Base-by-base conservation (phyloP, 1,140 invertebrate species). In the Drosophila pseudoananassae region DNA sequence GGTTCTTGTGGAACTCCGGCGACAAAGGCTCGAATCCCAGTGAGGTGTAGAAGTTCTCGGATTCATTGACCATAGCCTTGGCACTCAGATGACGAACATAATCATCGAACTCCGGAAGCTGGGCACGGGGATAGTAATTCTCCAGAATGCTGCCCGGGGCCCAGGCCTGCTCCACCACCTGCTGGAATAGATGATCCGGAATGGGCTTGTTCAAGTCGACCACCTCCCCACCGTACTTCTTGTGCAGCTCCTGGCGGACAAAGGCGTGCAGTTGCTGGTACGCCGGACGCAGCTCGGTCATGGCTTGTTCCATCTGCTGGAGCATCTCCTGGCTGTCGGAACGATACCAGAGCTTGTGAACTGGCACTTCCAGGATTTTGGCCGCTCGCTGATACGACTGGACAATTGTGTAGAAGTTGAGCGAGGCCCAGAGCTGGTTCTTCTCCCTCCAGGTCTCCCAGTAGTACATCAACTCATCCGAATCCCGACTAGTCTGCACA, bases 251-350 rank as follows among this genome's bases (percentile, higher is more conserved):
- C 25, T 94, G 93, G 29, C 97, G 93, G 0, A 98, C 96, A 78
- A 98, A 98, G 0, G 97, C 96, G 78, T 99, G 98, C 0, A 99
- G 85, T 91, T 98, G 94, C 53, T 96, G 90, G 87, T 98, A 98
- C 1, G 98, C 91, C 0, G 97, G 97, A 63, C 94, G 94, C 5
- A 98, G 88, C 80, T 98, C 82, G 8, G 91, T 78, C 93, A 93
- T 94, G 3, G 93, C 87, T 53, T 92, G 92, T 1, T 92, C 92
- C 74, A 94, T 91, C 63, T 94, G 93, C 43, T 92, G 76, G n/a
- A 94, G 92, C 71, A 94, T 93, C 71, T 94, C 92, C 6, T 92
- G 73, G 23, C 93, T 93, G 53, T 94, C 93, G 51, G 93, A 93
- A 3, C 92, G 92, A 64, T 87, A 91, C 84, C 81, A 91, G 0